Evolutionary conservation across 2,113 vertebrate species (phyloP).

Genomic region (Acrocephalus kingi): DNA sequence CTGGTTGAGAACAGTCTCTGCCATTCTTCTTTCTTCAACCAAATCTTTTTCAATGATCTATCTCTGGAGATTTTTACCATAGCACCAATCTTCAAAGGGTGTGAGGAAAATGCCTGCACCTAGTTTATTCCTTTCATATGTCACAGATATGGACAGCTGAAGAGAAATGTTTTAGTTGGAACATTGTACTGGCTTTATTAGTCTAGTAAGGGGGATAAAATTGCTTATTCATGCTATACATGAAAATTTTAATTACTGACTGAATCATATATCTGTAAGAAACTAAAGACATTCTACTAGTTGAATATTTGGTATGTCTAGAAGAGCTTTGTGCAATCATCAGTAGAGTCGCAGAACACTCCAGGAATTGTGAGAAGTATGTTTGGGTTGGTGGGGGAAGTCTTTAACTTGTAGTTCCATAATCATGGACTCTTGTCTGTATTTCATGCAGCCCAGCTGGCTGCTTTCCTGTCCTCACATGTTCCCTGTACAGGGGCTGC

Average conservation of each 20-base stretch:
- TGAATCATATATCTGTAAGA: not conserved
- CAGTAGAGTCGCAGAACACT: not conserved
- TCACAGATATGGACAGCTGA: not conserved
- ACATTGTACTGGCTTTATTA: not conserved
- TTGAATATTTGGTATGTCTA: not conserved
- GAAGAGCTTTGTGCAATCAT: not conserved
- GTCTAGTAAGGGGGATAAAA: not conserved
- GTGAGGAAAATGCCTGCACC: not conserved
- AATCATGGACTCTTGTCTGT: not conserved
- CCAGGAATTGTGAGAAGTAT: not conserved
- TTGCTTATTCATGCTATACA: not conserved
- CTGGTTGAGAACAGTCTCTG: not conserved
- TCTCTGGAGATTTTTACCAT: not conserved
- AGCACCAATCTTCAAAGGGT: not conserved
- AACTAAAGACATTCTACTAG: not conserved
- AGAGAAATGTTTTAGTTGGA: not conserved
- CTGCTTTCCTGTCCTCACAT: not conserved
- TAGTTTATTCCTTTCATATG: not conserved
- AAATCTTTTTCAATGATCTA: not conserved
- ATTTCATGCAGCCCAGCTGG: not conserved
- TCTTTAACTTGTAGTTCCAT: not conserved
- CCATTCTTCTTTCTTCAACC: not conserved
- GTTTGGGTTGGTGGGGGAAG: no score
- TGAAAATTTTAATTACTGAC: not conserved
- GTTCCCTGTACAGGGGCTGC: not conserved